Evolutionary conservation across 1,140 invertebrate species (phyloP), one percentile per base, ranked within the genome.

Genomic region (Lethrus apterus): DNA sequence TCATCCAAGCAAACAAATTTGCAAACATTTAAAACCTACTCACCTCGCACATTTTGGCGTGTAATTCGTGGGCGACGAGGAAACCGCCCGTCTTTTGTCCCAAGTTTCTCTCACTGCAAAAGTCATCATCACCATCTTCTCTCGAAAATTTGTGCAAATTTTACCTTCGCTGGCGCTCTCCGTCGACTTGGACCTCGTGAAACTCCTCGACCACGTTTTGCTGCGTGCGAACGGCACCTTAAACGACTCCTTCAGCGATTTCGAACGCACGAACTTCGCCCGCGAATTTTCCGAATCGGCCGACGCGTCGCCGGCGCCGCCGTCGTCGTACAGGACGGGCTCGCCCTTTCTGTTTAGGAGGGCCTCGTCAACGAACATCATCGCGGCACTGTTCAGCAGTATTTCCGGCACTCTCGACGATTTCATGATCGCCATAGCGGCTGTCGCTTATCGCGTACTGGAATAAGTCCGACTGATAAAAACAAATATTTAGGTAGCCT

Each of bases 161-260:
- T 38, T 38, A 38, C 35, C 35, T 19, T 38, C 35, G 18, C 19
- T 21, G 18, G 10, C 20, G n/a, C 35, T 21, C 10, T 38, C 35
- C 10, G 10, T 38, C 11, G 35, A 38, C 18, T 38, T 38, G 11
- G 35, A 38, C 4, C 35, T 11, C 7, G 35, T 19, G 10, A 38
- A 38, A 38, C 20, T 38, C n/a, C 35, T 18, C 35, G 35, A 21
- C 7, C 20, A 14, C 8, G 18, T 38, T 11, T n/a, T n/a, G n/a
- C 10, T 38, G n/a, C 35, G 35, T 19, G n/a, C 24, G 18, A 38
- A 38, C 1, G 35, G 20, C 11, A 38, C 24, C 35, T 42, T 42
- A 29, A 42, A 42, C 21, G 40, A 42, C 10, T 42, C 40, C 17
- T 17, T 42, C 8, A 42, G 29, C 40, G 35, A 38, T 38, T 38